phyloP scores from a whole-genome alignment of 2,113 vertebrate genomes.

The Heterocephalus glaber region DNA sequence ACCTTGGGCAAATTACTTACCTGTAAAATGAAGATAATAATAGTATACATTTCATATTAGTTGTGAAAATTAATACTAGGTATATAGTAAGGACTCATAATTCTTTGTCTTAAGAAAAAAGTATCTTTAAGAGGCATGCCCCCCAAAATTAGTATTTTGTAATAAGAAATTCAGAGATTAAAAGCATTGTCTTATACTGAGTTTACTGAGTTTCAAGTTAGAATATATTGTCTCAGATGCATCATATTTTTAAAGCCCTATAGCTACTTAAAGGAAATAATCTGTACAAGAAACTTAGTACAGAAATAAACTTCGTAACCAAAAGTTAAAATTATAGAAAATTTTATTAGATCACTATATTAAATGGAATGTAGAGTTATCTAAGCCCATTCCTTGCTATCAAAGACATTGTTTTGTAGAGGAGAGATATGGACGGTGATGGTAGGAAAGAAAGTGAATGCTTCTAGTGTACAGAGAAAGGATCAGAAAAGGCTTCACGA shows the following conservation, averaged over 20 bases:
- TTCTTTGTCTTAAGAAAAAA: conserved; percentile 2
- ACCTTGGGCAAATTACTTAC: not conserved
- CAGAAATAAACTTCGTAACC: not conserved
- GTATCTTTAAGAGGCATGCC: conserved; percentile 5
- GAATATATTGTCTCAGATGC: not conserved
- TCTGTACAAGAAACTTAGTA: not conserved
- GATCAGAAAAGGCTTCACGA: conserved; percentile 34
- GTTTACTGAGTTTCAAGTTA: conserved; percentile 40
- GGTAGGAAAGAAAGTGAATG: not conserved
- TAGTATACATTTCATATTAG: conserved; percentile 9
- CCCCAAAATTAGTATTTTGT: too few relatives aligned
- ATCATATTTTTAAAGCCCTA: conserved; percentile 40
- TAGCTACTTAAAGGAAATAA: conserved; percentile 27
- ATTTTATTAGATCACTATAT: conserved; percentile 17
- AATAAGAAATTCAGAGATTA: conserved; percentile 48
- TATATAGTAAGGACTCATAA: not conserved
- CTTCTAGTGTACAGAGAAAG: not conserved
- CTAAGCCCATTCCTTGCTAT: not conserved
- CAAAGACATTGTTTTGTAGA: not conserved
- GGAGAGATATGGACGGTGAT: not conserved
- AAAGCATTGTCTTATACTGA: conserved; percentile 18
- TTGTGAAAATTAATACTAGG: conserved; percentile 20
- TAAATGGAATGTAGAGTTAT: conserved; percentile 27
- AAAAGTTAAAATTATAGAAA: conserved; percentile 22
- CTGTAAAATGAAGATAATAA: not conserved